These are phyloP conservation scores for Teleogryllus oceanicus DNA, from an alignment of 2,888 invertebrate species.

Conservation along the genomic window DNA sequence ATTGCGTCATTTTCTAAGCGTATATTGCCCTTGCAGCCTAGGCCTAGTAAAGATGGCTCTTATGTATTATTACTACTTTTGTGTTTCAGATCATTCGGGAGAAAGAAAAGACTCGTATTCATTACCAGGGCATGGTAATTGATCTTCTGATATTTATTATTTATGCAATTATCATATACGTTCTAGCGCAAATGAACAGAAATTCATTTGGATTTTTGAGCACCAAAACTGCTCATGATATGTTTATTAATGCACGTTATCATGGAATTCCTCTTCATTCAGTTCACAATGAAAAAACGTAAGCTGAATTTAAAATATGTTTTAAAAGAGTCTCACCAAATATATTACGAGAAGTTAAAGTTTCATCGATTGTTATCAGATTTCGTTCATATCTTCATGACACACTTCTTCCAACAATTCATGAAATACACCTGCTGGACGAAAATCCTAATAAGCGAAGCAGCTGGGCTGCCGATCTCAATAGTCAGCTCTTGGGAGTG, in stretches of 20 bases:
- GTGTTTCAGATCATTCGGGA: neutral
- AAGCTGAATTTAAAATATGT: no score
- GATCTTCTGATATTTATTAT: slow-evolving; percentile 29
- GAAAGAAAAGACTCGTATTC: neutral
- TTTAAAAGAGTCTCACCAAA: no score
- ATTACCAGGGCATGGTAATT: neutral
- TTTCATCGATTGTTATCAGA: neutral
- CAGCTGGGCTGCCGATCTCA: slow-evolving; percentile 27
- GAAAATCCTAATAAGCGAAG: slow-evolving; percentile 12
- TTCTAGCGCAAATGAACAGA: slow-evolving; percentile 19
- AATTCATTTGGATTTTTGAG: neutral
- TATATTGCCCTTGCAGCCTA: no score
- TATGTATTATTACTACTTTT: neutral
- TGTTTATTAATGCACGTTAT: neutral
- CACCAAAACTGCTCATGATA: neutral
- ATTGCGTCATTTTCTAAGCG: no score
- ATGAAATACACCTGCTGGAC: slow-evolving; percentile 26
- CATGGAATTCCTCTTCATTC: no score
- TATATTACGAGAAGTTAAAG: no score
- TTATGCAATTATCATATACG: slow-evolving; percentile 27
- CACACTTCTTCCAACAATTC: slow-evolving; percentile 31
- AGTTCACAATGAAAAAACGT: no score
- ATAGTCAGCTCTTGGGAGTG: slow-evolving; percentile 29
- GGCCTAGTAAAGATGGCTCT: no score
- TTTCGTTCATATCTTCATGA: slow-evolving; percentile 27